phyloP scores from a whole-genome alignment of 2,797 vertebrate genomes.

The Chiropotes sagulatus region DNA sequence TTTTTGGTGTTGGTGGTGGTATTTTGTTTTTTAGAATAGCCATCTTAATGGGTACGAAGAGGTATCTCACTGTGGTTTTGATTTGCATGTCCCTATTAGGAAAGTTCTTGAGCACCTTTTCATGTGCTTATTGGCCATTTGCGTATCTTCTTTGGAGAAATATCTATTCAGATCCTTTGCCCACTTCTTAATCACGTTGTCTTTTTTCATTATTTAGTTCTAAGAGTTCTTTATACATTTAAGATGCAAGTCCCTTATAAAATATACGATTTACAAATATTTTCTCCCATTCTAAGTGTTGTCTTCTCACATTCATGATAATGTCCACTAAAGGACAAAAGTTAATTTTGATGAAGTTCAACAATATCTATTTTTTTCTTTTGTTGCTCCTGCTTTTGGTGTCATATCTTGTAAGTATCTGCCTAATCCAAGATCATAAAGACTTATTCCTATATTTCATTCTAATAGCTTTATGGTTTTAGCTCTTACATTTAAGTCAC shows the following conservation, averaged over 20 bases:
- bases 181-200: neutral
- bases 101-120: neutral
- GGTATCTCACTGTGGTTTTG: neutral
- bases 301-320: neutral
- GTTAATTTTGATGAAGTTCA: neutral
- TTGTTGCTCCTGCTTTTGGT: constrained; percentile 6
- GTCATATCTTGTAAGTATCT: neutral
- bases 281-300: neutral
- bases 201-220: neutral
- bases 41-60: neutral
- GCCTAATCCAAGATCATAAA: neutral
- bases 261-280: neutral
- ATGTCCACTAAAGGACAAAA: neutral
- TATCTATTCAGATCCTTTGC: neutral
- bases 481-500: neutral
- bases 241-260: neutral
- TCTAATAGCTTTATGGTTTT: neutral
- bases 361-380: neutral
- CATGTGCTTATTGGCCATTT: neutral
- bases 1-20: neutral
- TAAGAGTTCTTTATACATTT: neutral
- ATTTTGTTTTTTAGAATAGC: neutral
- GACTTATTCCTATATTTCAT: neutral
- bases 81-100: neutral
- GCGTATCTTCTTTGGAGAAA: neutral